Base-by-base conservation (phyloP, 2,113 vertebrate species). In the Oryzias javanicus region DNA sequence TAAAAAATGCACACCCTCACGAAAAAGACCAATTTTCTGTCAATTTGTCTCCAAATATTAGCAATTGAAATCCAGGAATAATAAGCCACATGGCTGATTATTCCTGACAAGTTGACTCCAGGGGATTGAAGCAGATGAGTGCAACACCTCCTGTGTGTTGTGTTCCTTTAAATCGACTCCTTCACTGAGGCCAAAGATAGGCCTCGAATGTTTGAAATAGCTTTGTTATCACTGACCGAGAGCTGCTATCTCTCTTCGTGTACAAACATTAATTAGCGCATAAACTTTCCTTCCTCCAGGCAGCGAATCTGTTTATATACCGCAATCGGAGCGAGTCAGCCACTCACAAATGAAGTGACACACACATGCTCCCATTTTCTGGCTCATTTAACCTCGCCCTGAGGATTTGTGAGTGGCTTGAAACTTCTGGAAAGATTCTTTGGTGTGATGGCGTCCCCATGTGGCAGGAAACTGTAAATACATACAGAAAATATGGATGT, bases 161-260 rank as follows among this genome's bases (percentile, higher is more conserved):
- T 22, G 29, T 49, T 42, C 46, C 18, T 20, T 57, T 4, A 15
- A 70, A 70, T 19, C 22, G 42, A 19, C 24, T 55, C 10, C 24
- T 59, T 60, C 60, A 49, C 46, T 19, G 75, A 72, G 81, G 64
- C 72, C 72, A 77, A 73, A 77, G 54, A 71, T 80, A 70, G 64
- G 20, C 64, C 65, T 63, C 52, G 71, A 73, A 69, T 81, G 67
- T 83, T 78, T 80, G 50, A 74, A 74, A 80, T 80, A 66, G 61
- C 67, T 16, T 27, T 4, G 19, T 60, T 77, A 75, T 80, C 76
- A 60, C 42, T 64, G 55, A 49, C 63, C 49, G 29, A 56, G 76
- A 82, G 78, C 8, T 35, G 3, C 35, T 81, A 19, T 17, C 53
- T 62, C 80, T 83, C 77, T 49, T 42, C 47, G 5, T 35, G 29